Evolutionary conservation across 2,113 vertebrate genomes (phyloP).

Genomic region (Mus musculus): DNA sequence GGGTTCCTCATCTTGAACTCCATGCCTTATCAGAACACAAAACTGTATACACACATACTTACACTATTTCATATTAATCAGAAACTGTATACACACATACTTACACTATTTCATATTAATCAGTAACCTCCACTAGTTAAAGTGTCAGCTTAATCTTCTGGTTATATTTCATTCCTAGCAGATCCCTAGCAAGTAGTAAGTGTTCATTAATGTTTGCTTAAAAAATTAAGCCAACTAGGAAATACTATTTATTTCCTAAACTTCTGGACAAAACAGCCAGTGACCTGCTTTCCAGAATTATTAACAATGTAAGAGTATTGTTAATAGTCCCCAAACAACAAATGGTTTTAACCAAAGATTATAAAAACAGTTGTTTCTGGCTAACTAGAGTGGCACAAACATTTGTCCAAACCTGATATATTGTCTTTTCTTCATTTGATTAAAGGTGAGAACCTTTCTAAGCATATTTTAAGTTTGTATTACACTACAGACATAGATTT

Average conservation of each 20-base stretch:
- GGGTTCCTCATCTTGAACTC: background rate
- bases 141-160: conserved; percentile 29
- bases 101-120: conserved; percentile 42
- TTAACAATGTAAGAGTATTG: conserved; percentile 5
- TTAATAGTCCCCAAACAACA: background rate
- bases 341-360: background rate
- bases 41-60: background rate
- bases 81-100: background rate
- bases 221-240: background rate
- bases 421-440: conserved; percentile 4
- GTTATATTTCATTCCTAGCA: conserved; percentile 20
- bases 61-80: conserved; percentile 10
- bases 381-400: conserved; percentile 34
- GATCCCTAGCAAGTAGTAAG: background rate
- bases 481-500: background rate
- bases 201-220: conserved; percentile 31
- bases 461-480: conserved; percentile 33
- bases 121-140: background rate
- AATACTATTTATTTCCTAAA: background rate
- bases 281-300: conserved; percentile 46
- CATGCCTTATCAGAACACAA: background rate
- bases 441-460: conserved; percentile 47
- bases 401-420: background rate
- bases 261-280: background rate
- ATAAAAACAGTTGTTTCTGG: conserved; percentile 6